Percentiles rank a stretch among this genome's conserved stretches.
Conservation (phyloP, 1,140 invertebrate species). For the Eupristina koningsbergeri region DNA sequence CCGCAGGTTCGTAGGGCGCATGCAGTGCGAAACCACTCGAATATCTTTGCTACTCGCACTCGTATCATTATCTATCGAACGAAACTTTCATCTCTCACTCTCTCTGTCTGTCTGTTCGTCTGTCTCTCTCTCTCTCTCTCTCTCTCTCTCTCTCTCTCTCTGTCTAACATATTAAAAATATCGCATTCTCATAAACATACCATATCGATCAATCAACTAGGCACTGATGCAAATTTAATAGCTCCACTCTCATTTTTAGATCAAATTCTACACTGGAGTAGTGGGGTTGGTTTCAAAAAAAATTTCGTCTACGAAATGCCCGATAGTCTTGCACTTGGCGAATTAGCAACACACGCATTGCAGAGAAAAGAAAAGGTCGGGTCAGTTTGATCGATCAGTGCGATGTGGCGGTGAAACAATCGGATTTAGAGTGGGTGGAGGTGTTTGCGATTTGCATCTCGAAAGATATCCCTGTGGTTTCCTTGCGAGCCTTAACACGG, state of each 20-base stretch:
- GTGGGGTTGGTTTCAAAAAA: not conserved
- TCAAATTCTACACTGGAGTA: constrained; percentile 4
- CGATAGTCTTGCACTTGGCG: not conserved
- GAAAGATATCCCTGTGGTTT: constrained; percentile 49
- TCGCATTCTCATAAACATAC: constrained; percentile 28
- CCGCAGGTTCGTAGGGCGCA: constrained; percentile 22
- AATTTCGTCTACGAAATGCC: not conserved
- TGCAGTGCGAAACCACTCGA: constrained; percentile 42
- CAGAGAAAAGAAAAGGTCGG: not conserved
- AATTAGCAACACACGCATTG: not conserved
- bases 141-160: too few species aligned
- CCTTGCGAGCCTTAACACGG: constrained; percentile 30
- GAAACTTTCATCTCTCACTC: too few species aligned
- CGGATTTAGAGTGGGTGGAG: constrained; percentile 37
- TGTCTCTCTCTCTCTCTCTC: too few species aligned
- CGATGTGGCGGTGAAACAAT: constrained; percentile 45
- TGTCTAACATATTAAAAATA: constrained; percentile 22
- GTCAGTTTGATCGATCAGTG: constrained; percentile 18
- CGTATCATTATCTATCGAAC: constrained; percentile 20
- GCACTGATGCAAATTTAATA: constrained; percentile 41
- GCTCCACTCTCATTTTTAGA: not conserved
- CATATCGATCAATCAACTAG: constrained; percentile 41
- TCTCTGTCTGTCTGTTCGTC: too few species aligned
- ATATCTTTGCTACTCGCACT: constrained; percentile 38
- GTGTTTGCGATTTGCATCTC: constrained; percentile 46